Conservation (phyloP, 1,140 invertebrate species). For the Galendromus occidentalis region DNA sequence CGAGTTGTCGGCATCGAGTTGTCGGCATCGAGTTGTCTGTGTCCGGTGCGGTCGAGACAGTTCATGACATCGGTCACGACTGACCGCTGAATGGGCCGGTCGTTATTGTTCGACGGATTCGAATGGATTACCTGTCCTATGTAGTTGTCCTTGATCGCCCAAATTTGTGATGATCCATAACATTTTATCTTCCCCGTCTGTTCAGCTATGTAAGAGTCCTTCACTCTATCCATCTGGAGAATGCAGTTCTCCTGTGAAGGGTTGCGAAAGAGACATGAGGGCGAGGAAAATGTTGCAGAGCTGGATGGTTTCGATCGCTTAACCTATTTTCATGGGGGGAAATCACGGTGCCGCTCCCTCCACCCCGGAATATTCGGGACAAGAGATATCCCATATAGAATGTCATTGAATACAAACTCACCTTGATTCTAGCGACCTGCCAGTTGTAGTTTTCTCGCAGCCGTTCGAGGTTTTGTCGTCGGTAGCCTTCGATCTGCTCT, state of each 20-base stretch:
- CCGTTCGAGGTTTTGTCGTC: constrained; percentile 57
- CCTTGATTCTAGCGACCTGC: constrained; percentile 64
- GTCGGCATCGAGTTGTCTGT: too few species aligned
- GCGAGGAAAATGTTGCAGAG: too few species aligned
- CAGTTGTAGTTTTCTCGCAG: constrained; percentile 72
- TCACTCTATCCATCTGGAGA: constrained; percentile 76
- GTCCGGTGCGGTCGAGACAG: too few species aligned
- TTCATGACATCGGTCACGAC: too few species aligned
- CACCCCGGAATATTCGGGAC: too few species aligned
- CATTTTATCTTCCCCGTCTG: constrained; percentile 70
- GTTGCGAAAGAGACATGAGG: not conserved
- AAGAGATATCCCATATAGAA: too few species aligned
- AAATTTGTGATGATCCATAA: constrained; percentile 62
- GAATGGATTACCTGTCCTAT: constrained; percentile 51
- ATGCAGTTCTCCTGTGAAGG: constrained; percentile 50
- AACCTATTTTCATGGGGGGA: too few species aligned
- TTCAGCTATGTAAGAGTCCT: constrained; percentile 72
- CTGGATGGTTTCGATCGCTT: too few species aligned
- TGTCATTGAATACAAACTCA: not conserved
- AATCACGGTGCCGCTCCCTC: too few species aligned
- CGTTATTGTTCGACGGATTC: constrained; percentile 4
- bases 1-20: too few species aligned
- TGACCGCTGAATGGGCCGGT: too few species aligned
- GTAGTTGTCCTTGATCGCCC: constrained; percentile 67
- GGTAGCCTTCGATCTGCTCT: constrained; percentile 73